These are phyloP conservation scores for Patella pellucida DNA, from an alignment of 2,888 invertebrate genomes.

Conservation along the genomic window DNA sequence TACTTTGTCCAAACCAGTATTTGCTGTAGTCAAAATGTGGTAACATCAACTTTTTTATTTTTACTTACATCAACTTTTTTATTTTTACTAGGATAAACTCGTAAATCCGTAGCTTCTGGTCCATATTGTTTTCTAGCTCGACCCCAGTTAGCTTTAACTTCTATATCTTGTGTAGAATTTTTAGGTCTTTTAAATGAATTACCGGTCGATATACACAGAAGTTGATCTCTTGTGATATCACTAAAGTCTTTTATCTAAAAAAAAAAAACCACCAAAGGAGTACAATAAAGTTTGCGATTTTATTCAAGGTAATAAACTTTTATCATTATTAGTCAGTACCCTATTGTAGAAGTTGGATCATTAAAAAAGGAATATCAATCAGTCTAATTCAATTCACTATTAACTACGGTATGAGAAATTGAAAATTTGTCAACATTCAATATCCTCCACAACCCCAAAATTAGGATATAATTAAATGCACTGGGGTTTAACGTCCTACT, in stretches of 20 bases:
- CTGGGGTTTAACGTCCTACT: no score
- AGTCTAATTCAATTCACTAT: no score
- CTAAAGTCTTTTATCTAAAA: constrained; percentile 61
- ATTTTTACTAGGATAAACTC: constrained; percentile 58
- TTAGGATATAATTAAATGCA: no score
- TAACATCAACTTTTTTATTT: not conserved
- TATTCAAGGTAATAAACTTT: not conserved
- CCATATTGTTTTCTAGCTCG: constrained; percentile 68
- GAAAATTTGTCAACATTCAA: no score
- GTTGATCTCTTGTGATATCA: constrained; percentile 65
- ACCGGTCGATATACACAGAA: constrained; percentile 66
- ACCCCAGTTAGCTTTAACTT: constrained; percentile 71
- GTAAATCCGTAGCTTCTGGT: constrained; percentile 65
- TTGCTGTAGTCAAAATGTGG: no score
- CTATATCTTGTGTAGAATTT: constrained; percentile 55
- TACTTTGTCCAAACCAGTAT: no score
- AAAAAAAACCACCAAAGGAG: not conserved
- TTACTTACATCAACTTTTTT: constrained; percentile 65
- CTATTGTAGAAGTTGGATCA: constrained; percentile 10
- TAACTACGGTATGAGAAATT: no score
- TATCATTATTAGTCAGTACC: constrained; percentile 6
- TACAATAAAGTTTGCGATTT: not conserved
- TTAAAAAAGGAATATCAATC: not conserved
- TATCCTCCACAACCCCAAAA: no score
- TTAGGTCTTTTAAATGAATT: constrained; percentile 60